Evolutionary conservation across 23 tunicate genomes (phyloP), one percentile per base, ranked within the genome.

Genomic region (Pegea sp.): DNA sequence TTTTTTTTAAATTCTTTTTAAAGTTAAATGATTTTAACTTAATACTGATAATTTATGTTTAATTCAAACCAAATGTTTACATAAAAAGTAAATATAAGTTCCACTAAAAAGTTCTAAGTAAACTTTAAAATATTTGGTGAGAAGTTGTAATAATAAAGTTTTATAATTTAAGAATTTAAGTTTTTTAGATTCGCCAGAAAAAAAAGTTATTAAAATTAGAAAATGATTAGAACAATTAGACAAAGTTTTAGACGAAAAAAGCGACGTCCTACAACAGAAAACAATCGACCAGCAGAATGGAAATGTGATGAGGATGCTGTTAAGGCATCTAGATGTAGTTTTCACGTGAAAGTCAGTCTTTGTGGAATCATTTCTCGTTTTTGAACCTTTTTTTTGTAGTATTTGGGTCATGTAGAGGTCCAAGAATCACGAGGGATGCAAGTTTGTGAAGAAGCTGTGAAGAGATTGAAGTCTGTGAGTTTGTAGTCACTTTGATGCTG

Each of bases 381-480:
- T 38, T 38, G 16, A 38, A 8, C 16, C 11, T 30, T 21, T 34
- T 52, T 42, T 51, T 69, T 69, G 38, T 31, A 90, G 86, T 90
- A 90, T 66, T 65, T 90, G 53, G 98, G 98, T 8, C 28, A 77
- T 52, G 62, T 77, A 11, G 98, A 90, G 44, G 98, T 90, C n/a
- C 64, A 71, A 51, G 98, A 90, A 30, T 77, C 98, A 0, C 58
- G 98, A 34, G 98, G 98, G 18, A 90, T 90, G 89, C 76, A 66
- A 42, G 75, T 77, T 30, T 90, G 98, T 66, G 98, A 90, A 44
- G 67, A 71, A 63, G 98, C 98, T 48, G 98, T 90, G 8, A 90
- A 90, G 61, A 68, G 62, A 65, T 60, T 77, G 6, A 81, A 81
- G 67, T 61, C 79, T 33, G 93, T 81, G 61, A 81, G 93, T 72